phyloP scores from a whole-genome alignment of 2,888 invertebrate genomes.

The Amiota communis region DNA sequence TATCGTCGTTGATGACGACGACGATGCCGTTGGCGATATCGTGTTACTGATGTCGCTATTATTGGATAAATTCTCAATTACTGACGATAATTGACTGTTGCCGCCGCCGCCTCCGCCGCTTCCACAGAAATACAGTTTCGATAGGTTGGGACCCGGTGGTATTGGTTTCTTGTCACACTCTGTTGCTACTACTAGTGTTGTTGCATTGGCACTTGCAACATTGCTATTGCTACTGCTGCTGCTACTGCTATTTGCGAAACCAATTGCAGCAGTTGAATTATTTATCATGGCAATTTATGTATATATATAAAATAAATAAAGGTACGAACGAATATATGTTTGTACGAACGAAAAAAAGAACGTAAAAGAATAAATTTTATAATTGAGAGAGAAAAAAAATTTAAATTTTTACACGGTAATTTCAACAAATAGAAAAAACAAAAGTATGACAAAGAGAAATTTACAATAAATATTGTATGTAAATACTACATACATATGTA shows the following conservation, averaged over 20 bases:
- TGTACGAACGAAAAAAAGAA: slow-evolving; percentile 30
- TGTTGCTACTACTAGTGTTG: slow-evolving; percentile 41
- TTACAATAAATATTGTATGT: too few species aligned
- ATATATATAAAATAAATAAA: neutral
- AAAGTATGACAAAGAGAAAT: too few species aligned
- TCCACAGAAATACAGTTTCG: slow-evolving; percentile 41
- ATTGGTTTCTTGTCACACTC: slow-evolving; percentile 42
- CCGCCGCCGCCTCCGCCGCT: slow-evolving; percentile 38
- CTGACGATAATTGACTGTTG: slow-evolving; percentile 71
- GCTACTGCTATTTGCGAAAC: slow-evolving; percentile 60
- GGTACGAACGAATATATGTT: slow-evolving; percentile 32
- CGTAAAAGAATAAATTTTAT: slow-evolving; percentile 46
- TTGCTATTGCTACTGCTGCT: slow-evolving; percentile 42
- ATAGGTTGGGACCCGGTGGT: slow-evolving; percentile 53
- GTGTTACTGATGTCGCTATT: slow-evolving; percentile 57
- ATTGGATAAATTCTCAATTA: slow-evolving; percentile 72
- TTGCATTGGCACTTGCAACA: slow-evolving; percentile 35
- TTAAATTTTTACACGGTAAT: slow-evolving; percentile 46
- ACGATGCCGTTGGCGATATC: slow-evolving; percentile 26
- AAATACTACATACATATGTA: neutral
- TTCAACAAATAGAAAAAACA: slow-evolving; percentile 33
- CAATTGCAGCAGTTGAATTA: slow-evolving; percentile 65
- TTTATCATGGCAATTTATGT: slow-evolving; percentile 60
- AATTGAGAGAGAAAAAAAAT: neutral
- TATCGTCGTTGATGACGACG: slow-evolving; percentile 23